Evolutionary conservation across 2,797 vertebrate species (phyloP).

Genomic region (Hirundo rustica): DNA sequence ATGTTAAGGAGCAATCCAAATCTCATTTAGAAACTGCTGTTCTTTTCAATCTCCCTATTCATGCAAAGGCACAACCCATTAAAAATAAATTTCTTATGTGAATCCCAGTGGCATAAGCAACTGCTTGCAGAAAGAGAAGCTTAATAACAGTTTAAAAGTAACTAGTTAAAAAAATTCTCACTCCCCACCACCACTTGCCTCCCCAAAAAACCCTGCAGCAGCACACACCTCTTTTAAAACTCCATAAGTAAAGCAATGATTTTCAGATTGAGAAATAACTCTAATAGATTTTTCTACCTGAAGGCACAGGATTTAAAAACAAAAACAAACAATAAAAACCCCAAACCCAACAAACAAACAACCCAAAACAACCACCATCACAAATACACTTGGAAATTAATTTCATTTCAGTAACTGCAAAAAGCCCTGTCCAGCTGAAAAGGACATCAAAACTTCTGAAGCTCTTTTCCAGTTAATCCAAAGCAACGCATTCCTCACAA

Average conservation of each 20-base stretch:
- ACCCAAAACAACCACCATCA: not conserved
- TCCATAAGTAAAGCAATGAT: not conserved
- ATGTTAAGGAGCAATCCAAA: not conserved
- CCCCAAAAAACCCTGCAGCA: not conserved
- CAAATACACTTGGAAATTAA: not conserved
- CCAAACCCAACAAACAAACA: not conserved
- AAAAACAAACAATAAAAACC: no score
- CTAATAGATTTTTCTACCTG: not conserved
- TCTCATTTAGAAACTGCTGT: not conserved
- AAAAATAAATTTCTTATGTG: not conserved
- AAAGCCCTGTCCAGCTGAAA: not conserved
- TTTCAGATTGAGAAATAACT: not conserved
- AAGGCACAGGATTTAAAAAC: not conserved
- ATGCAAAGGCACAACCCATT: not conserved
- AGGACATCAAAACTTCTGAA: not conserved
- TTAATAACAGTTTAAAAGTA: not conserved
- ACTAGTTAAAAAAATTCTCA: not conserved
- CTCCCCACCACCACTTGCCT: not conserved
- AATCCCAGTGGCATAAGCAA: not conserved
- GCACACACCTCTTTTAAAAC: not conserved
- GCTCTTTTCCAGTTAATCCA: not conserved
- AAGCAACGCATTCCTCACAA: not conserved
- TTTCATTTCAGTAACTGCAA: not conserved
- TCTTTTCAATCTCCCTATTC: not conserved
- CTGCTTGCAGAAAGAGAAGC: not conserved